Conservation (phyloP, 2,113 vertebrate species). For the Taxidea taxus region DNA sequence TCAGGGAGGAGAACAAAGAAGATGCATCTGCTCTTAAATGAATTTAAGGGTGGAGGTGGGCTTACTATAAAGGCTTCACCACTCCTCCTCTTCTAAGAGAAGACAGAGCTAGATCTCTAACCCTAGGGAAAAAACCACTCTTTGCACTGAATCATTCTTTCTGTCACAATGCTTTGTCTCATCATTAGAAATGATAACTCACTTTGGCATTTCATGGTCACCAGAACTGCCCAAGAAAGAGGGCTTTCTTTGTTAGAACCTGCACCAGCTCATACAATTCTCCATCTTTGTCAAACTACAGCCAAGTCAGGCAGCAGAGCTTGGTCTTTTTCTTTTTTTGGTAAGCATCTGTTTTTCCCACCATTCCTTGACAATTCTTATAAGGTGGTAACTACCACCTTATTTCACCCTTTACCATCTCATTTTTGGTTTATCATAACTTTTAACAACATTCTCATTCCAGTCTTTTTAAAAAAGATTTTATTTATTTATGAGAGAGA, state of each 20-base stretch:
- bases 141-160: not conserved
- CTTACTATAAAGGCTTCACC: not conserved
- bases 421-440: not conserved
- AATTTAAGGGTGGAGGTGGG: not conserved
- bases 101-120: not conserved
- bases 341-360: not conserved
- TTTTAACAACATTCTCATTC: not conserved
- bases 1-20: not conserved
- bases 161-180: not conserved
- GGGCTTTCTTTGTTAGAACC: not conserved
- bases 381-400: not conserved
- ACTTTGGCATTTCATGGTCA: not conserved
- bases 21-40: not conserved
- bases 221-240: not conserved
- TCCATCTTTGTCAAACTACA: not conserved
- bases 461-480: not conserved
- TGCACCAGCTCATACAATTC: not conserved
- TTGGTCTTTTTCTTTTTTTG: not conserved
- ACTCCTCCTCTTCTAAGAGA: not conserved
- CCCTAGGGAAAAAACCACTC: not conserved
- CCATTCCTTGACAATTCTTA: not conserved
- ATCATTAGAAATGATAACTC: conserved; percentile 11
- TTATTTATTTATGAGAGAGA: not conserved
- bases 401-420: not conserved
- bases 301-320: not conserved